phyloP scores from a whole-genome alignment of 1,140 invertebrate genomes.

The Nasonia giraulti region DNA sequence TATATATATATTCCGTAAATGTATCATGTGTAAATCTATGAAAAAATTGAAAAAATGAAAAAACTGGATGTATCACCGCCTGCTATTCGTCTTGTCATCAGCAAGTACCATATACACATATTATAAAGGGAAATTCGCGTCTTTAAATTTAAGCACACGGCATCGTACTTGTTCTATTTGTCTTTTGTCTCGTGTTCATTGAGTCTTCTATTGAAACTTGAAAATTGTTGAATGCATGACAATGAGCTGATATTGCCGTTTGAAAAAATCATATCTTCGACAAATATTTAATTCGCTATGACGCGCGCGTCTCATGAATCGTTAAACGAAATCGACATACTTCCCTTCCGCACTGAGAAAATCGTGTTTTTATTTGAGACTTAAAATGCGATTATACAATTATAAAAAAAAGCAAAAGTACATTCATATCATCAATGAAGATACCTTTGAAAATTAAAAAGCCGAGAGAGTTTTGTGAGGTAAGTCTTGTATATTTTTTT shows the following conservation, averaged over 20 bases:
- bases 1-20: conserved; percentile 24
- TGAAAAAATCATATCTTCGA: background rate
- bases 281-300: background rate
- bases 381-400: background rate
- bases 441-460: background rate
- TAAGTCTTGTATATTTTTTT: background rate
- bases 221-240: conserved; percentile 1
- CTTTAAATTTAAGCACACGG: background rate
- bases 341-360: background rate
- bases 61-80: conserved; percentile 12
- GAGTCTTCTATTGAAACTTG: background rate
- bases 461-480: background rate
- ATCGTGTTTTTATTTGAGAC: background rate
- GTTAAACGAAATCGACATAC: background rate
- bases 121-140: background rate
- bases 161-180: conserved; percentile 17
- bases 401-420: background rate
- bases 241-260: background rate
- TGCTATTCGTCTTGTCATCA: conserved; percentile 18
- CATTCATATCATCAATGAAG: background rate
- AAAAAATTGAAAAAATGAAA: background rate
- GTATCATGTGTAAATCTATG: conserved; percentile 28
- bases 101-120: background rate
- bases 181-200: conserved; percentile 27
- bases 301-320: background rate